These are phyloP conservation scores for Heterodera schachtii DNA, from an alignment of 1,140 invertebrate species.

Conservation along the genomic window DNA sequence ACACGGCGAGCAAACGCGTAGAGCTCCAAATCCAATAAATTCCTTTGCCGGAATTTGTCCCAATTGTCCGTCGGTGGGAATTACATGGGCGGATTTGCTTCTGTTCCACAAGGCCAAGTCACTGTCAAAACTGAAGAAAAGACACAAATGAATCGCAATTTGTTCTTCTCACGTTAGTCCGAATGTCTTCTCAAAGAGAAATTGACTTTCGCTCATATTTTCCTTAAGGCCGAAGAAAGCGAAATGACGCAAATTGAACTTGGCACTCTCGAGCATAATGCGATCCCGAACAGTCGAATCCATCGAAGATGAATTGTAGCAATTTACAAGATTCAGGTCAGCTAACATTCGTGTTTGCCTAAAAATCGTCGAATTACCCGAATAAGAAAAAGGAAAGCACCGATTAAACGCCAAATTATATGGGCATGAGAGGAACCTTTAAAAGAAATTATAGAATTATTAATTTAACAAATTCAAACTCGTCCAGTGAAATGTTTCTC, in stretches of 20 bases:
- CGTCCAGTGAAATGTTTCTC: constrained; percentile 71
- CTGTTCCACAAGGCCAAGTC: constrained; percentile 54
- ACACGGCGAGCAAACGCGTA: constrained; percentile 81
- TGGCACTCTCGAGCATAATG: constrained; percentile 80
- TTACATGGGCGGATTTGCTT: constrained; percentile 74
- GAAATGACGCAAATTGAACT: constrained; percentile 88
- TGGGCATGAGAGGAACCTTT: constrained; percentile 76
- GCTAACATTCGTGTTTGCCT: constrained; percentile 95
- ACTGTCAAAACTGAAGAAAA: constrained; percentile 64
- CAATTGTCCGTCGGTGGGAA: constrained; percentile 75
- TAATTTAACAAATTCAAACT: constrained; percentile 65
- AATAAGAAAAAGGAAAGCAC: constrained; percentile 63
- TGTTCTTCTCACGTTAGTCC: constrained; percentile 83
- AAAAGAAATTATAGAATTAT: constrained; percentile 69
- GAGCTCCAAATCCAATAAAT: constrained; percentile 86
- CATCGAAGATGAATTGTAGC: constrained; percentile 72
- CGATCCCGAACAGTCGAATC: constrained; percentile 43
- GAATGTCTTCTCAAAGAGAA: constrained; percentile 96
- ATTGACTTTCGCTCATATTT: constrained; percentile 88
- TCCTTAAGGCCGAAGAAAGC: constrained; percentile 96
- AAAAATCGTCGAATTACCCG: constrained; percentile 5
- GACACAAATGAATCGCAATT: constrained; percentile 66
- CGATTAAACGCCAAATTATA: constrained; percentile 92
- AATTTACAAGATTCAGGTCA: constrained; percentile 87
- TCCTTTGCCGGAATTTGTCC: constrained; percentile 78